Evolutionary conservation across 1,140 invertebrate genomes (phyloP), one percentile per base, ranked within the genome.

Genomic region (Lethocerus indicus): DNA sequence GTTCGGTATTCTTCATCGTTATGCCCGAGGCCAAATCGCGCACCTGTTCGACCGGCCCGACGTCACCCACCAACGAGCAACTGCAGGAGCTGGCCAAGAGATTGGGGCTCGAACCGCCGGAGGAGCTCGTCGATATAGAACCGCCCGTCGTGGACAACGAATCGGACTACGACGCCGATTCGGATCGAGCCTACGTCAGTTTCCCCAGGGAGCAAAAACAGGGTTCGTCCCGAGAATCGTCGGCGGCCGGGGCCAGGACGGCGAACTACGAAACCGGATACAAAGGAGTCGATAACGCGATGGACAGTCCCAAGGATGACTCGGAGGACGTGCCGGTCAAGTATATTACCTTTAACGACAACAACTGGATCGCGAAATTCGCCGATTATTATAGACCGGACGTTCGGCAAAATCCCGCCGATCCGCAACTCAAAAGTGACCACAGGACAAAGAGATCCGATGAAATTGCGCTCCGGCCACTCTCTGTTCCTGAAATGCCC

Each of bases 1-100:
- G 49, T n/a, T 46, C 39, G 16, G 48, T 55, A 32, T 56, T 56
- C 25, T 56, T 56, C 13, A 24, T 56, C 21, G 53, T 56, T 16
- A 18, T 56, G 12, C 55, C 55, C 2, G 53, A 56, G 3, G 27
- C 21, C 23, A 54, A 54, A 42, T 25, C 47, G 7, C 45, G 54
- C n/a, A 46, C 42, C 16, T 56, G 55, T 12, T 20, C 35, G 0
- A 23, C 48, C 16, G n/a, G n/a, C 42, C 44, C 32, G 23, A 41
- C 2, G 42, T 40, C 23, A 39, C 32, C 7, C 23, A 37, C 24
- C 32, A 47, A 43, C 21, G 35, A 32, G 29, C 21, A 35, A 25
- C 3, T 32, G 13, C 43, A 2, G 24, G 32, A 36, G 20, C 26
- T 45, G 13, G 42, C 21, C 16, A 44, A 44, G 16, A 52, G 27